Evolutionary conservation across 2,888 invertebrate genomes (phyloP).

Genomic region (Galerucella calmariensis): DNA sequence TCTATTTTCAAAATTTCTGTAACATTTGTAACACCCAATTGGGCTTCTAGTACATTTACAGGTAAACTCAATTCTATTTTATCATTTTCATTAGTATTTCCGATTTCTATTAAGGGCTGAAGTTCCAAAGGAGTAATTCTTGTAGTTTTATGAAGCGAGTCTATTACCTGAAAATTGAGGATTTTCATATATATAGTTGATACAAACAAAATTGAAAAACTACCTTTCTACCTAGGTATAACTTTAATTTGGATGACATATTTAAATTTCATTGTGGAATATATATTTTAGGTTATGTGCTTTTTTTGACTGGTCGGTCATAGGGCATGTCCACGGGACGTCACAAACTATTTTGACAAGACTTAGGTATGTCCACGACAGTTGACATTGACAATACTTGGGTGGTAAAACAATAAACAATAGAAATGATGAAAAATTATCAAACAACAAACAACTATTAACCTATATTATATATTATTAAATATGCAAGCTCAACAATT

Average conservation of each 20-base stretch:
- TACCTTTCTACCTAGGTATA: slow-evolving; percentile 63
- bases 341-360: no score
- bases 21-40: slow-evolving; percentile 61
- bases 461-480: no score
- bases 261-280: slow-evolving; percentile 10
- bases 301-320: not conserved
- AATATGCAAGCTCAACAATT: no score
- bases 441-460: no score
- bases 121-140: slow-evolving; percentile 55
- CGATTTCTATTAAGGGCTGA: slow-evolving; percentile 57
- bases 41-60: slow-evolving; percentile 57
- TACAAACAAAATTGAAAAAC: slow-evolving; percentile 20
- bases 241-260: slow-evolving; percentile 63
- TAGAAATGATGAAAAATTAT: no score
- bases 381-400: no score
- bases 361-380: no score
- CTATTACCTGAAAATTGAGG: slow-evolving; percentile 55
- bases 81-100: slow-evolving; percentile 47
- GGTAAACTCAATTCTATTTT: slow-evolving; percentile 59
- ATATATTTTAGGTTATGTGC: not conserved
- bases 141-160: slow-evolving; percentile 56
- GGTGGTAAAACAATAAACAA: no score
- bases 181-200: slow-evolving; percentile 3
- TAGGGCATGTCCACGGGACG: no score
- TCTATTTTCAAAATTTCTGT: slow-evolving; percentile 61